Evolutionary conservation across 2,113 vertebrate genomes (phyloP).

Genomic region (Lasiurus cinereus): DNA sequence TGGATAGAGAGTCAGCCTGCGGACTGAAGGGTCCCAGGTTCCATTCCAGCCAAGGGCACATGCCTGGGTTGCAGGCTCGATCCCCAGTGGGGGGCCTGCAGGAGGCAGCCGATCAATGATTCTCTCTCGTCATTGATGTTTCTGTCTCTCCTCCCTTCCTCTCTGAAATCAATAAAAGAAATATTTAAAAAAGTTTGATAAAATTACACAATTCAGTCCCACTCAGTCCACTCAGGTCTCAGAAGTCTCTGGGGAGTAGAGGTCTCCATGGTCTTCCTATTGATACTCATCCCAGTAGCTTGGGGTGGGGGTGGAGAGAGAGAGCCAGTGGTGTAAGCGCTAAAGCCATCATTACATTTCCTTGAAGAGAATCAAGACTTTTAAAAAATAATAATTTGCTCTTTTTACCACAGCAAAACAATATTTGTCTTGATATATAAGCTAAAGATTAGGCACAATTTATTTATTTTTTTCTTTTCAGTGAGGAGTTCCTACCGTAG

Average conservation of each 20-base stretch:
- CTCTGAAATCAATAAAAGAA: too few relatives aligned
- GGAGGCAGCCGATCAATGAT: too few relatives aligned
- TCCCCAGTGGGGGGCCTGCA: too few relatives aligned
- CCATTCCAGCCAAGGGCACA: too few relatives aligned
- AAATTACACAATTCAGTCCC: constrained; percentile 68
- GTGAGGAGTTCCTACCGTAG: background rate
- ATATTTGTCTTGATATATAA: background rate
- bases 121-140: too few relatives aligned
- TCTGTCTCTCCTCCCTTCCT: too few relatives aligned
- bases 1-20: too few relatives aligned
- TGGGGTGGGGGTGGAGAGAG: fast-evolving
- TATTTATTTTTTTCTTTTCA: background rate
- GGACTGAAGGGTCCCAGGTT: too few relatives aligned
- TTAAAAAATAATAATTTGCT: constrained; percentile 8
- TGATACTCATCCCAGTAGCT: background rate
- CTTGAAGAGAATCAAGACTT: background rate
- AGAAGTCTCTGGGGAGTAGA: background rate
- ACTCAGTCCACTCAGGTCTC: constrained; percentile 5
- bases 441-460: background rate
- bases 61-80: too few relatives aligned
- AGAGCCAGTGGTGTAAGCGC: background rate
- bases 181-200: background rate
- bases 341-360: background rate
- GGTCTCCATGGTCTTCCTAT: background rate
- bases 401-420: background rate